These are phyloP conservation scores for Leucophenga montana DNA, from an alignment of 2,888 invertebrate species.

Conservation along the genomic window DNA sequence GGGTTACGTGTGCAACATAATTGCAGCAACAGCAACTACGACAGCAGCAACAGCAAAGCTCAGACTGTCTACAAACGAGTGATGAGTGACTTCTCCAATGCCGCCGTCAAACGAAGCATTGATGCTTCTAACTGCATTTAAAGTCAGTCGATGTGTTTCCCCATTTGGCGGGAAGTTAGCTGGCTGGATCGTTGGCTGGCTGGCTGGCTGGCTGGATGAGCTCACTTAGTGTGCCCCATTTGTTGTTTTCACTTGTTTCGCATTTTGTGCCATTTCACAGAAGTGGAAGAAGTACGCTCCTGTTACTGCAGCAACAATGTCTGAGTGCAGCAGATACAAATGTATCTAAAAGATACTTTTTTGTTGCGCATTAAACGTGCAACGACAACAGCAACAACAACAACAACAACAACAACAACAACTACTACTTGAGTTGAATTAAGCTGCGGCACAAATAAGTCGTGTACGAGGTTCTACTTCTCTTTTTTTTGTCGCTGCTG, in stretches of 20 bases:
- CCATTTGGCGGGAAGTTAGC: background rate
- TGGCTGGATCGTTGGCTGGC: background rate
- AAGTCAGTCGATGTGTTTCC: background rate
- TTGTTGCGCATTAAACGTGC: constrained; percentile 59
- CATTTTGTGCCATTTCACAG: constrained; percentile 55
- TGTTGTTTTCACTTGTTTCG: constrained; percentile 60
- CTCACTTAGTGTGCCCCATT: constrained; percentile 54
- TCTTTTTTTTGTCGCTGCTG: constrained; percentile 18
- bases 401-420: background rate
- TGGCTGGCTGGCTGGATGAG: constrained; percentile 8
- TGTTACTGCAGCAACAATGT: background rate
- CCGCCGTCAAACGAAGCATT: too few species aligned
- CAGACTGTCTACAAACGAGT: background rate
- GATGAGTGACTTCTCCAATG: background rate
- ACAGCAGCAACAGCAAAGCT: background rate
- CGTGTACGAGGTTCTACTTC: constrained; percentile 14
- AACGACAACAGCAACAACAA: constrained; percentile 21
- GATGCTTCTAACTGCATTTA: background rate
- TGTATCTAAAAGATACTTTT: constrained; percentile 7
- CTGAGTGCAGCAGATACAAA: constrained; percentile 21
- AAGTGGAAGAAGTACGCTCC: background rate
- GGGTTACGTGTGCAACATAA: constrained; percentile 21
- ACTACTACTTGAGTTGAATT: constrained; percentile 2
- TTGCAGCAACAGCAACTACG: constrained; percentile 7
- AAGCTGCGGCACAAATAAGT: constrained; percentile 19